Base-by-base conservation (phyloP, 2,888 invertebrate species). In the Scrobipalpa costella region DNA sequence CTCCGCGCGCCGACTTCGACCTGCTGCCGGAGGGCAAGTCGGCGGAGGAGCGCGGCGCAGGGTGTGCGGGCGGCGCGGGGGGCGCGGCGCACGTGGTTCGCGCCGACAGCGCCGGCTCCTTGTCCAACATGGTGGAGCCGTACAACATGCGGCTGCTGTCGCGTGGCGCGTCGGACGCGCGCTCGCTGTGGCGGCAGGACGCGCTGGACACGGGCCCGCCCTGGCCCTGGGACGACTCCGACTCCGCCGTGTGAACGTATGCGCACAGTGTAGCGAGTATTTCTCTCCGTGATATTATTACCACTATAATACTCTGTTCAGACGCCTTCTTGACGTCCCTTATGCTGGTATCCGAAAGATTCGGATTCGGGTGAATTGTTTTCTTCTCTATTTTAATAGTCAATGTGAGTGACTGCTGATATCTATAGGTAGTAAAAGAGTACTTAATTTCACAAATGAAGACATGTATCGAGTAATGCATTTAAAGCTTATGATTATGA, bases 141-240 rank as follows among this genome's bases (percentile, higher is more conserved):
- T 90, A 90, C 78, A 87, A 86, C 75, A 66, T 90, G 87, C 84
- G 87, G 61, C 84, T 90, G 73, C 76, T 91, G 73, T 76, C 86
- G 63, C 85, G 76, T 74, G 85, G 82, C 67, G 68, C 81, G 52
- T 75, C 82, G 44, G 89, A 89, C 64, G 71, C 79, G 64, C 85
- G 90, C 66, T 77, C 78, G 61, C 84, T 92, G 70, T 92, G 91
- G 91, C 84, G 92, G 0, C 92, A 92, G 80, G 89, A 92, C 82
- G 92, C 92, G 67, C 76, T 91, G 57, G 90, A 90, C 77, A 65
- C 86, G 63, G 85, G 75, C 71, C 89, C 90, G 76, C 90, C 90
- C 47, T 90, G 90, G 90, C 88, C 88, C n/a, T 88, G 89, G 86
- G 87, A 86, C 73, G 87, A 88, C 72, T 88, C 91, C 19, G 92